Conservation (phyloP, 2,113 vertebrate genomes). For the Tychaedon coryphoeus region DNA sequence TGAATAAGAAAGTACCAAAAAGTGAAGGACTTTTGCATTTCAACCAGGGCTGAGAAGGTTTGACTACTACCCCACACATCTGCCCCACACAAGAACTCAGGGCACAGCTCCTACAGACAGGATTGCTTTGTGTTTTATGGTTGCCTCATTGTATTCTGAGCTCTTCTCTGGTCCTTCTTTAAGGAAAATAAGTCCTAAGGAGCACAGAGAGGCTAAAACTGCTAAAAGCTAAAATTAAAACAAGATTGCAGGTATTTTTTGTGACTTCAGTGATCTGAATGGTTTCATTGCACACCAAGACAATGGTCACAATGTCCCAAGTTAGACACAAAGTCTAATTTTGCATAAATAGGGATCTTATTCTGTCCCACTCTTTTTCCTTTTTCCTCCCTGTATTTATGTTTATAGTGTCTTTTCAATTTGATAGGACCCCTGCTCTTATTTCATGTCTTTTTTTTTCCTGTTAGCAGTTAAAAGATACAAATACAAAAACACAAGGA, state of each 20-base stretch:
- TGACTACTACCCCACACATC: not conserved
- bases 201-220: not conserved
- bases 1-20: not conserved
- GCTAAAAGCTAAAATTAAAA: not conserved
- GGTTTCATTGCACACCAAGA: not conserved
- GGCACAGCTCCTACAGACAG: not conserved
- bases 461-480: not conserved
- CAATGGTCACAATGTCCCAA: not conserved
- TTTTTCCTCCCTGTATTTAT: not conserved
- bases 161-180: not conserved
- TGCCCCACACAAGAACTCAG: rapidly evolving
- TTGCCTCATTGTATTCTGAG: not conserved
- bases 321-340: not conserved
- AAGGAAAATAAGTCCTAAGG: not conserved
- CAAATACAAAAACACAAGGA: not conserved
- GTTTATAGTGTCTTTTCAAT: not conserved
- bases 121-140: not conserved
- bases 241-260: not conserved
- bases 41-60: rapidly evolving
- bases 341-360: not conserved
- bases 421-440: not conserved
- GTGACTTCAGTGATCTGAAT: not conserved
- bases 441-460: not conserved
- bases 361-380: not conserved
- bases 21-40: not conserved